Percentiles rank a stretch among this genome's conserved stretches.
These are phyloP conservation scores for Pomacea maculata DNA, from an alignment of 1,140 invertebrate species.

Conservation along the genomic window DNA sequence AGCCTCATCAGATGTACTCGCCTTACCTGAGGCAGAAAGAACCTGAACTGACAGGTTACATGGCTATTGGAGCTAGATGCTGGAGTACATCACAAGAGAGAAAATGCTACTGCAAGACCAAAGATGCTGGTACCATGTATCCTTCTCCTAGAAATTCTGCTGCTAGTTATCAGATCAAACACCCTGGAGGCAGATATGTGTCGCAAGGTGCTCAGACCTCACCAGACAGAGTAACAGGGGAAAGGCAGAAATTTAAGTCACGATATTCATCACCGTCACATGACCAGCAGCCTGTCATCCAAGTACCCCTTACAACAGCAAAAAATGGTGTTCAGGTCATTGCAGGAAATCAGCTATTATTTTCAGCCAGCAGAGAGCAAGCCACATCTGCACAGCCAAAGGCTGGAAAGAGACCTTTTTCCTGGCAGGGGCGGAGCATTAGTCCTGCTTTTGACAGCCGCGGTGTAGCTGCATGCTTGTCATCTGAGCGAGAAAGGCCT, in stretches of 20 bases:
- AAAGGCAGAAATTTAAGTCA: background rate
- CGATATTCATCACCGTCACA: background rate
- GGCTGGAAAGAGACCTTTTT: too few relatives aligned
- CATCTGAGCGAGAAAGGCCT: slow-evolving; percentile 11
- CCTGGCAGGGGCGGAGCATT: slow-evolving; percentile 1
- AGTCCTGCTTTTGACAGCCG: slow-evolving; percentile 22
- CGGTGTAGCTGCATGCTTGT: slow-evolving; percentile 13
- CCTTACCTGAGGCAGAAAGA: background rate
- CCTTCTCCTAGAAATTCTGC: slow-evolving; percentile 44
- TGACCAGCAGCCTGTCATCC: background rate
- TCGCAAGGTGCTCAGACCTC: slow-evolving; percentile 29
- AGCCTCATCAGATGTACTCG: slow-evolving; percentile 18
- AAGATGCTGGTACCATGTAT: slow-evolving; percentile 48
- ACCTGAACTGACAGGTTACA: too few relatives aligned
- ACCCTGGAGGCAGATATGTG: slow-evolving; percentile 25
- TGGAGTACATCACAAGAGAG: background rate
- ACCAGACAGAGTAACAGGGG: background rate
- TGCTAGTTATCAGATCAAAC: slow-evolving; percentile 22
- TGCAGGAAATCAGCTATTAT: background rate
- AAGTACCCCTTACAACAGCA: background rate
- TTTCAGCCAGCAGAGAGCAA: too few relatives aligned
- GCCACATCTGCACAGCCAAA: too few relatives aligned
- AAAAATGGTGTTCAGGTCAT: background rate
- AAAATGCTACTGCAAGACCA: background rate
- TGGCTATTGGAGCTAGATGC: background rate